Conservation (phyloP, 2,113 vertebrate genomes). For the Antidorcas marsupialis region DNA sequence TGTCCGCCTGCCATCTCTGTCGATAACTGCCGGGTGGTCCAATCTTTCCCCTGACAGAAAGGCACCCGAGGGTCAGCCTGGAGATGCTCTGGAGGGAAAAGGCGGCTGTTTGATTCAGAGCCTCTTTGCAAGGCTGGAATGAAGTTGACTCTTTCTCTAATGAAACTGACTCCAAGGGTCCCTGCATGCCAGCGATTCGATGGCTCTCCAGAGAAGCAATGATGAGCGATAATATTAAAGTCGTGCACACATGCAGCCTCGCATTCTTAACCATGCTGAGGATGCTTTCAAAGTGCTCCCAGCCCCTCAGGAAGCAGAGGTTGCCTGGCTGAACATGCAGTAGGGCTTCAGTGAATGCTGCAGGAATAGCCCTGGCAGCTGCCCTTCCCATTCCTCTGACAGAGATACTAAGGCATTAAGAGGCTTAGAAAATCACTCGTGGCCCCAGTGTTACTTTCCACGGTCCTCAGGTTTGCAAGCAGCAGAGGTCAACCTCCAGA, state of each 20-base stretch:
- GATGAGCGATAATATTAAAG: fast-evolving
- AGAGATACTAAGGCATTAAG: neutral
- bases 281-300: neutral
- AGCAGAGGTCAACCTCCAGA: neutral
- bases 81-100: slow-evolving; percentile 3
- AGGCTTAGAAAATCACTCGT: fast-evolving
- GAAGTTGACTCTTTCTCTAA: slow-evolving; percentile 53
- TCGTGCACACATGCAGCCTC: fast-evolving
- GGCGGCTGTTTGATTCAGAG: slow-evolving; percentile 13
- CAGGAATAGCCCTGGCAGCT: fast-evolving
- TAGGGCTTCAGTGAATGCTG: neutral
- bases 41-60: slow-evolving; percentile 37
- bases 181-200: neutral
- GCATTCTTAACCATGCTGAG: fast-evolving
- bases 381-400: neutral
- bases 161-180: slow-evolving; percentile 44
- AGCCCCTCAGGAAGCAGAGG: neutral
- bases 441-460: neutral
- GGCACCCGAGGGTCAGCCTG: slow-evolving; percentile 7
- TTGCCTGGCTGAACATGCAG: fast-evolving
- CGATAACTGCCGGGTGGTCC: neutral
- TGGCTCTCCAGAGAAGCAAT: neutral
- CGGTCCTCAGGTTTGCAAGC: fast-evolving
- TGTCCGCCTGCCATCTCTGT: slow-evolving; percentile 51
- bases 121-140: slow-evolving; percentile 32